Base-by-base conservation (phyloP, 2,113 vertebrate genomes). In the Centropus bengalensis region DNA sequence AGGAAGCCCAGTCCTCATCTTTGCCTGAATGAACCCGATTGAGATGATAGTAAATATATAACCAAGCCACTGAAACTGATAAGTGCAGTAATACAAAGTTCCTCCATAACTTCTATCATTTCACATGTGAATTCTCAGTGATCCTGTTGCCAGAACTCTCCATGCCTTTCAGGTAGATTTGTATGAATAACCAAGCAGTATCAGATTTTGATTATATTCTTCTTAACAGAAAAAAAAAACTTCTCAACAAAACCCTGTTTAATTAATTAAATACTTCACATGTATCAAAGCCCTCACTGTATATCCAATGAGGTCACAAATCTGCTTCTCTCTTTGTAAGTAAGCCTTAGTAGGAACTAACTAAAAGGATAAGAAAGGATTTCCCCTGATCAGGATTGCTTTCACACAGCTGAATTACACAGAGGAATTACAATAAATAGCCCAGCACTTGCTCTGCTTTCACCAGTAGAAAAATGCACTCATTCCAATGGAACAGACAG, bases 181-280 rank as follows among this genome's bases (percentile, higher is more conserved):
- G 38, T 59, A 82, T 0, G 0, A 38, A 76, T 44, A 74, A 71
- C 23, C 88, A 86, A 79, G 28, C 89, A 26, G 11, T 13, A 49
- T 71, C 79, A 78, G 38, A 21, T 58, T 89, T 93, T 84, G 47
- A 82, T 56, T 85, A 28, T 63, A 54, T 73, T 93, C 38, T 83
- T 88, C 24, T 69, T 12, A 42, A 1, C 15, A 52, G 60, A 59
- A 94, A 86, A 73, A 93, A 82, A 96, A 94, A 93, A 6, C 14
- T 8, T 17, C 94, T 36, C 32, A 54, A 80, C 4, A 66, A 76
- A 38, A 9, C 1, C 9, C 27, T 24, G 92, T 95, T 97, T 94
- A 93, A 87, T 92, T 89, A 91, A 95, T 73, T 27, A 94, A 96
- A 95, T 93, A 81, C 78, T 77, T 55, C n/a, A 76, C 92, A 94